These are phyloP conservation scores for Pardalotus punctatus DNA, from an alignment of 2,113 vertebrate species.

Conservation along the genomic window DNA sequence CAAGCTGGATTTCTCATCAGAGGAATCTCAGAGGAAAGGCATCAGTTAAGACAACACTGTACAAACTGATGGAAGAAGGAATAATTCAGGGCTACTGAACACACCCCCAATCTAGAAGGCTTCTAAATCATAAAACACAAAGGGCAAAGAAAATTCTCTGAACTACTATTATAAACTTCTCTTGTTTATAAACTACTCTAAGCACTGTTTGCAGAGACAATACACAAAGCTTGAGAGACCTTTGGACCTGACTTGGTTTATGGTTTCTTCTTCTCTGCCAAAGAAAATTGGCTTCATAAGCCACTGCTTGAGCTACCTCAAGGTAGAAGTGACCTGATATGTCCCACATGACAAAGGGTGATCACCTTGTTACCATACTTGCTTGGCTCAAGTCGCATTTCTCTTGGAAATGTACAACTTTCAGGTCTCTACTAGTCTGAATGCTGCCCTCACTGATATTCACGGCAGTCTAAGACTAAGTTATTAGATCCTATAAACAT, in stretches of 20 bases:
- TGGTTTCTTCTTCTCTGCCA: not conserved
- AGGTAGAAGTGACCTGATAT: not conserved
- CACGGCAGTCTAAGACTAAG: not conserved
- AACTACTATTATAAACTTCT: not conserved
- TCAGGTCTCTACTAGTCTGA: not conserved
- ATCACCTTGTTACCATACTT: not conserved
- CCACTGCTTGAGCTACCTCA: not conserved
- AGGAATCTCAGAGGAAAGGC: not conserved
- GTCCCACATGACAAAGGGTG: rapidly evolving
- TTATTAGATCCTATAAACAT: not conserved
- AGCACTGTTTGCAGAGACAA: not conserved
- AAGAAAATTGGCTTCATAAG: not conserved
- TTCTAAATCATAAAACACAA: not conserved
- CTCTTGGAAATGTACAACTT: not conserved
- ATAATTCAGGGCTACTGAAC: not conserved
- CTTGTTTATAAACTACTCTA: not conserved
- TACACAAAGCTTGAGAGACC: not conserved
- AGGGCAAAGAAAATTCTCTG: not conserved
- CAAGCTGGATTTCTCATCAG: not conserved
- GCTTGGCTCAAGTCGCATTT: not conserved
- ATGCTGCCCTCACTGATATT: not conserved
- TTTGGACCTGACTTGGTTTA: not conserved
- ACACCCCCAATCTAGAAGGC: not conserved
- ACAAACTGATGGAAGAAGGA: not conserved
- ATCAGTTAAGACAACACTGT: not conserved